Base-by-base conservation (phyloP, 2,113 vertebrate genomes). In the Copsychus sechellarum region DNA sequence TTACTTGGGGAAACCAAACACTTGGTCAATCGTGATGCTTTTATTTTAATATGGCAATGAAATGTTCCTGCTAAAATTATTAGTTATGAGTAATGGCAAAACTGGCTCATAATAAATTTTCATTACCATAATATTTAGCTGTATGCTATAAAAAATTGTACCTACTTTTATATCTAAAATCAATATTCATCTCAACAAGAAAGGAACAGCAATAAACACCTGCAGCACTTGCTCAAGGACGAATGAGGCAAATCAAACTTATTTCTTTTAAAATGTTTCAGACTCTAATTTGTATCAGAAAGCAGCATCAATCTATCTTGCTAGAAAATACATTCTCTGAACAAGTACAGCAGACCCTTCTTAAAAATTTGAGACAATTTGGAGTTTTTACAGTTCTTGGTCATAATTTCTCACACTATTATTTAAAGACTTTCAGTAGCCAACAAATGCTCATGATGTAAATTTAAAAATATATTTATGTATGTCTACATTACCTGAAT, bases 91-190 rank as follows among this genome's bases (percentile, higher is more conserved):
- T 58, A 92, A 88, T 4, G 17, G 22, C 31, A 93, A 86, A 78
- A 18, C 17, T 54, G 64, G 22, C 5, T 86, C 50, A 64, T 76
- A 31, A 79, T 79, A 87, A 66, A 95, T 88, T 92, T 83, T 83
- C 54, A 78, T 91, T 94, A 94, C 11, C 21, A 78, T 40, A 62
- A 79, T 81, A 74, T 84, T 90, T 81, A 92, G 21, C 43, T 50
- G 5, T 57, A 83, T 56, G 40, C 24, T 50, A 8, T 25, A 58
- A 78, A 93, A 90, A 69, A 45, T 2, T 66, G 8, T 64, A 56
- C 25, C 40, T 88, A 62, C 71, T 89, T 92, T 85, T 82, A 18
- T 74, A 74, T 71, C 26, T 47, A 85, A 89, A 91, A 91, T 94
- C 91, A 93, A 87, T 96, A 88, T 86, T 79, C 17, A 65, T 85